A percentile compares a stretch with the other conserved stretches of the same genome.
phyloP scores from a whole-genome alignment of 2,113 vertebrate species.

The Aix galericulata region DNA sequence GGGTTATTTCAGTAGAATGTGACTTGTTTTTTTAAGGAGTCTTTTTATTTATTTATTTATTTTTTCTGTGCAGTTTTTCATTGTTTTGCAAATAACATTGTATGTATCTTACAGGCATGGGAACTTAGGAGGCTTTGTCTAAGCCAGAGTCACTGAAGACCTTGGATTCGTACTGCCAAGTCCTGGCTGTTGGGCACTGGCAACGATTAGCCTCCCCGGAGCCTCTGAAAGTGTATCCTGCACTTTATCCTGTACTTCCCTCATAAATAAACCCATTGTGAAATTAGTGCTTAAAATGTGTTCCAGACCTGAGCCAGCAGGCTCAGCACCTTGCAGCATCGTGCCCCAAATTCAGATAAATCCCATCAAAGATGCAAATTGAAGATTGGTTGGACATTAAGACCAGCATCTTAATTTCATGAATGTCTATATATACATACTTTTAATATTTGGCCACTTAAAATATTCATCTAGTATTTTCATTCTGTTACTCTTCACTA shows the following conservation, averaged over 20 bases:
- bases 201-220: background rate
- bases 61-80: background rate
- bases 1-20: background rate
- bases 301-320: background rate
- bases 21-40: background rate
- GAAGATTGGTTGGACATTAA: background rate
- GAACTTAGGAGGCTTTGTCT: background rate
- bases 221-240: background rate
- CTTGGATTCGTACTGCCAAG: background rate
- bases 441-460: slow-evolving; percentile 26
- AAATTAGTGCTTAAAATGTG: background rate
- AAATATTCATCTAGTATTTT: slow-evolving; percentile 41
- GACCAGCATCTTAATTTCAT: background rate
- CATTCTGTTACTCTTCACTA: slow-evolving; percentile 9
- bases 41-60: background rate
- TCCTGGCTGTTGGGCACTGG: background rate
- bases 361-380: background rate
- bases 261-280: background rate
- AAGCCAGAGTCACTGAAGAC: background rate
- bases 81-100: background rate
- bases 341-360: background rate
- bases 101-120: background rate
- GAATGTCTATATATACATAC: background rate
- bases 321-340: background rate
- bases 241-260: background rate